Base-by-base conservation (phyloP, 1,140 invertebrate genomes). In the Agrilus planipennis region DNA sequence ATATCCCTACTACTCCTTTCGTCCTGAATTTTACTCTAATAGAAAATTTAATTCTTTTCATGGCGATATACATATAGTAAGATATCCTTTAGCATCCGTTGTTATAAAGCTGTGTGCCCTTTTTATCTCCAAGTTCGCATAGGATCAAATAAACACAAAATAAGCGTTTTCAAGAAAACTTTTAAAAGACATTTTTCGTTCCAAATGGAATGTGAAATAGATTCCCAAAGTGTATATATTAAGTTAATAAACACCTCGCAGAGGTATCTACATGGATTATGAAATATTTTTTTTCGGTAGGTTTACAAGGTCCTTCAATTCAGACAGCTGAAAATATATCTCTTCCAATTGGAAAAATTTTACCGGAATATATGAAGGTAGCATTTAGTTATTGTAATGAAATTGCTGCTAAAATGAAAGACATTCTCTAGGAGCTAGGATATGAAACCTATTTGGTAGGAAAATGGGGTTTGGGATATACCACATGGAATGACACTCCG, bases 321-420 rank as follows among this genome's bases (percentile, higher is more conserved):
- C 44, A 55, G 20, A 65, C 66, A 15, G 52, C 58, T 5, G 62
- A 70, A 34, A 62, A 67, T 1, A 63, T 64, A 36, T 70, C 70
- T 31, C 46, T 80, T 3, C 72, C 74, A 1, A 52, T 70, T 21
- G 56, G 65, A 22, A 83, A 76, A 48, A 54, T 86, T 3, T 58
- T 93, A 37, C 81, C 89, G 0, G 68, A 90, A 64, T 79, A 86
- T 53, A 67, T 94, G 22, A 77, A 77, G 44, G 60, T 59, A 47
- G 47, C 32, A 34, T 5, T n/a, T 30, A 6, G 11, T 30, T 4
- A 14, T 34, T 4, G 7, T 25, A 25, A 25, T 25, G 5, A 11
- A 6, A 25, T 7, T 25, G 5, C 5, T 25, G 22, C 22, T 7
- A 25, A 25, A 25, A 55, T 7, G n/a, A 6, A 11, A 6, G 5